Base-by-base conservation (phyloP, 1,140 invertebrate species). In the Cotesia chilonis region DNA sequence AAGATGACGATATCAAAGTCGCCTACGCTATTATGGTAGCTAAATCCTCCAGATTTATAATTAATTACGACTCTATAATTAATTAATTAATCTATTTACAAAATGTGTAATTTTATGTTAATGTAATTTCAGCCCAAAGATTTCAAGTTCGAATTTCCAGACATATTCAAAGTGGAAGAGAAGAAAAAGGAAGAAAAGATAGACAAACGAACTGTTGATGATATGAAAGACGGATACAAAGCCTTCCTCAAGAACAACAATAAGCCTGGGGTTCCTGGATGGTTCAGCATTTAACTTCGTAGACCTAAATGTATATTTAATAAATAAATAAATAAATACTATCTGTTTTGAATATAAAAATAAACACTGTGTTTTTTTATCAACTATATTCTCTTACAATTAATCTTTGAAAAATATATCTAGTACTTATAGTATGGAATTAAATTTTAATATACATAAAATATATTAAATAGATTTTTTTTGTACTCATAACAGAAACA, bases 1-100 rank as follows among this genome's bases (percentile, higher is more conserved):
- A 96, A 87, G 91, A 94, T n/a, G 94, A 96, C 81, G 95, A 97
- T 82, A 87, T 90, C 5, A 95, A 95, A 88, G 82, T 91, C 79
- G 95, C 95, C 63, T 94, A 92, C 89, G 91, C 96, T 60, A 89
- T 89, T 74, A 80, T 98, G 88, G 95, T 96, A 89, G 90, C 89
- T 88, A 69, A 38, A 51, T 60, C 61, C 17, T 61, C 36, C 10
- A 54, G 9, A 1, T 59, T 61, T 0, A 10, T 20, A 5, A 1
- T 28, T 20, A 5, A 1, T 28, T 28, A 28, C 20, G 2, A 28
- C 17, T 17, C 17, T 17, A 1, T 28, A 28, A 28, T 28, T 28
- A 28, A 28, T 28, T 2, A 28, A 28, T 28, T 28, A 28, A 28
- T 28, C 28, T 28, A 2, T 3, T 28, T 28, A 28, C 1, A 28